These are phyloP conservation scores for Sebastes variabilis DNA, from an alignment of 2,797 vertebrate genomes.

Conservation along the genomic window DNA sequence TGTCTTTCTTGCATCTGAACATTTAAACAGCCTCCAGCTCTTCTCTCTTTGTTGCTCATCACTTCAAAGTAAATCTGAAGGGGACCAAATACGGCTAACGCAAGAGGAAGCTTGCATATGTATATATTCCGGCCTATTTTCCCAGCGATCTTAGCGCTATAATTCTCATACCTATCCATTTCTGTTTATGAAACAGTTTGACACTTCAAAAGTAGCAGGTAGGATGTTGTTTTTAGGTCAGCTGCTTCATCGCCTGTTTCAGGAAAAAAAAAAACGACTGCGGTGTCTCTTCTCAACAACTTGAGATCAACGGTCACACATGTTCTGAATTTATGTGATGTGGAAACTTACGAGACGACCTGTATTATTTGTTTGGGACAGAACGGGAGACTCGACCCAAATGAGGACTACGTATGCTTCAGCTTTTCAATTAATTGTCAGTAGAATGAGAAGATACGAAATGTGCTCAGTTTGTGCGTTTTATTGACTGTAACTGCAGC, in stretches of 20 bases:
- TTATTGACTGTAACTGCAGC: conserved; percentile 50
- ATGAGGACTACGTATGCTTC: not conserved
- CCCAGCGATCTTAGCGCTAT: not conserved
- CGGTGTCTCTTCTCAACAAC: not conserved
- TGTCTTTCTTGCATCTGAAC: conserved; percentile 11
- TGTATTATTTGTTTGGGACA: not conserved
- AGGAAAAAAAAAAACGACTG: not conserved
- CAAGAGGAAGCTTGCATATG: not conserved
- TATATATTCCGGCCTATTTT: not conserved
- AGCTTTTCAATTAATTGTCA: not conserved
- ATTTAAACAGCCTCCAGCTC: conserved; percentile 12
- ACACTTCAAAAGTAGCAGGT: conserved; percentile 6
- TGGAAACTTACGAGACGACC: conserved; percentile 3
- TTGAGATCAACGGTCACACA: conserved; percentile 12
- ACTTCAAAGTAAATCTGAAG: not conserved
- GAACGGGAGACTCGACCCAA: not conserved
- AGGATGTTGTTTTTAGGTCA: conserved; percentile 23
- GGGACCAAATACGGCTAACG: not conserved
- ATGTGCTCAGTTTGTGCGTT: conserved; percentile 24
- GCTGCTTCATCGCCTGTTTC: not conserved
- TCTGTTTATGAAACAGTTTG: conserved; percentile 27
- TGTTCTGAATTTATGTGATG: conserved; percentile 24
- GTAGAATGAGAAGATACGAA: not conserved
- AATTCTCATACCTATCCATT: conserved; percentile 32
- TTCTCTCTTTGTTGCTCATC: not conserved